These are phyloP conservation scores for Saccostrea cuccullata DNA, from an alignment of 1,140 invertebrate species.

Conservation along the genomic window DNA sequence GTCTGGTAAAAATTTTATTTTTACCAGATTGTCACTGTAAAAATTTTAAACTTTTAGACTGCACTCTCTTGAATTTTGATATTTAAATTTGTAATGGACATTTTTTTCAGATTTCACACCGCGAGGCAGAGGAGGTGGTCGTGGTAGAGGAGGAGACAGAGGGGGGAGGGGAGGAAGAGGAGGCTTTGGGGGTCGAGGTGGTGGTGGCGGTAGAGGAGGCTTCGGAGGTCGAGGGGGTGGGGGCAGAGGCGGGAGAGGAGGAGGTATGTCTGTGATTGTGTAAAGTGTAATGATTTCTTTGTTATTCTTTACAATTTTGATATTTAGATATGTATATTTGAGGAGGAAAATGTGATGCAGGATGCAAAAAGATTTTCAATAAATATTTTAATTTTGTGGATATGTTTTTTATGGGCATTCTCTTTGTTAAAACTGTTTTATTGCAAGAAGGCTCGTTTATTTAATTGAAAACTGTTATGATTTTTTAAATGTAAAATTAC, in stretches of 20 bases:
- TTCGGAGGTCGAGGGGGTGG: conserved; percentile 70
- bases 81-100: neutral
- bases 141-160: conserved; percentile 54
- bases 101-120: conserved; percentile 70
- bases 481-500: too few species aligned
- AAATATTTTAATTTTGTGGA: neutral
- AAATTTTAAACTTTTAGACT: too few species aligned
- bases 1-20: too few species aligned
- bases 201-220: conserved; percentile 59
- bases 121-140: conserved; percentile 59
- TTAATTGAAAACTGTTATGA: too few species aligned
- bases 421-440: neutral
- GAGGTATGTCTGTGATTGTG: conserved; percentile 39
- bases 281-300: neutral
- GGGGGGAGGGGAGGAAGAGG: conserved; percentile 78
- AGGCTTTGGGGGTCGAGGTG: conserved; percentile 55
- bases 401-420: neutral
- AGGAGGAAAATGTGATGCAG: too few species aligned
- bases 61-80: too few species aligned
- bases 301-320: too few species aligned
- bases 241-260: conserved; percentile 76
- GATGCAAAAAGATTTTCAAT: too few species aligned
- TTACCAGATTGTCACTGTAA: too few species aligned
- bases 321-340: too few species aligned
- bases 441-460: too few species aligned